A percentile compares a stretch with the other conserved stretches of the same genome.
phyloP scores from a whole-genome alignment of 1,140 invertebrate species.

The Heliconius nattereri region DNA sequence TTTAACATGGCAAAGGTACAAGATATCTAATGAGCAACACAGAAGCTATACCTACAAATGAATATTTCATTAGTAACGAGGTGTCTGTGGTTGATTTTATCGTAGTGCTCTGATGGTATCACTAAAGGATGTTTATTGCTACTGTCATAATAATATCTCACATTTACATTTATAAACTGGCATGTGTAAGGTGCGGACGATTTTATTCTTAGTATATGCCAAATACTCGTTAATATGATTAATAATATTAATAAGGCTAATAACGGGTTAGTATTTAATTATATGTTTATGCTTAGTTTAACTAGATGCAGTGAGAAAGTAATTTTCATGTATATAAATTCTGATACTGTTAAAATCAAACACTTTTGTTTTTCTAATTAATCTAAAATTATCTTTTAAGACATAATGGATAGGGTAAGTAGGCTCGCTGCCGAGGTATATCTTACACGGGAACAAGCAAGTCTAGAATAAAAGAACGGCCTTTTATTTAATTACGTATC shows the following conservation, averaged over 20 bases:
- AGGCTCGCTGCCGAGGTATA: no score
- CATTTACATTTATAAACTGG: constrained; percentile 27
- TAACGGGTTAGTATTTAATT: background rate
- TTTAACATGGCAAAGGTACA: constrained; percentile 36
- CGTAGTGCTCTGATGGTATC: constrained; percentile 20
- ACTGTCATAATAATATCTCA: constrained; percentile 18
- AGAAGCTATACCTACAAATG: constrained; percentile 22
- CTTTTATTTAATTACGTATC: no score
- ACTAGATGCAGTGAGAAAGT: no score
- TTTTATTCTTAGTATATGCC: constrained; percentile 6
- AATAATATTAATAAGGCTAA: background rate
- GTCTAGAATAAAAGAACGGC: no score
- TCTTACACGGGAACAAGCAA: no score
- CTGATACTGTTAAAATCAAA: no score
- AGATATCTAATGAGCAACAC: constrained; percentile 30
- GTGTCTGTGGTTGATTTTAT: constrained; percentile 25
- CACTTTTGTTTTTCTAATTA: no score
- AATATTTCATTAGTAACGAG: constrained; percentile 39
- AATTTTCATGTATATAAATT: no score
- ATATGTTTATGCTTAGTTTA: no score
- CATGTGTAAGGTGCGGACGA: constrained; percentile 4
- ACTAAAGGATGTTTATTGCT: constrained; percentile 23
- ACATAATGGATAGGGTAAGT: no score
- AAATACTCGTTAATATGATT: constrained; percentile 4
- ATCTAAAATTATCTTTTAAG: no score